Evolutionary conservation across 2,113 vertebrate species (phyloP), one percentile per base, ranked within the genome.

Genomic region (Colistium nudipinnis): DNA sequence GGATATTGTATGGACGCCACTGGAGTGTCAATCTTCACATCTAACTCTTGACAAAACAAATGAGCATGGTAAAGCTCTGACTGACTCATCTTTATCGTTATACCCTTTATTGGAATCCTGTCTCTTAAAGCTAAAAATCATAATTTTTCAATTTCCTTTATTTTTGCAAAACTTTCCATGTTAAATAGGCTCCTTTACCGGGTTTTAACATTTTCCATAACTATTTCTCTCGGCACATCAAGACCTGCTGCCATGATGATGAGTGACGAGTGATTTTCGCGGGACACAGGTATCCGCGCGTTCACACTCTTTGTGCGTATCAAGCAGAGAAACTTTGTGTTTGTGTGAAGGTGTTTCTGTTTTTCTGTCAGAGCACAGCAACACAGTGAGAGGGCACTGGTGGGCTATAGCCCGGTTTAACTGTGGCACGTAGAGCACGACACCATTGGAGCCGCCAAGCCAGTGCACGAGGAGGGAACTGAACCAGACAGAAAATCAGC

Each of bases 401-500:
- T 10, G 33, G 60, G 41, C 59, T 54, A 36, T 31, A 57, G 63
- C 43, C 1, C 9, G 73, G 36, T 80, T 69, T 65, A 78, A 74
- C 49, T 28, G 59, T 45, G 30, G 24, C 16, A 0, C 59, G 59
- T 66, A 49, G 44, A 41, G 39, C 56, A 35, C 52, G 41, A 65
- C 59, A 73, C 51, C 60, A 62, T 76, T 64, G 53, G 71, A 67
- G 28, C 74, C 68, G 74, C 74, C 80, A 83, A 56, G 57, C 38
- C 41, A 44, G 36, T 74, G 76, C 19, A 68, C 48, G 56, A 51
- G 56, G 17, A 78, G 57, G 53, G 12, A 61, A 74, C 48, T 54
- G 54, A 78, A 71, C 31, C 31, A 51, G 70, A 81, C 61, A 72
- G 56, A 52, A 81, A 81, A 79, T 69, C 52, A 55, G 49, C 62